A percentile compares a stretch with the other conserved stretches of the same genome.
Evolutionary conservation across 2,797 vertebrate genomes (phyloP).

Genomic region (Tenualosa ilisha): DNA sequence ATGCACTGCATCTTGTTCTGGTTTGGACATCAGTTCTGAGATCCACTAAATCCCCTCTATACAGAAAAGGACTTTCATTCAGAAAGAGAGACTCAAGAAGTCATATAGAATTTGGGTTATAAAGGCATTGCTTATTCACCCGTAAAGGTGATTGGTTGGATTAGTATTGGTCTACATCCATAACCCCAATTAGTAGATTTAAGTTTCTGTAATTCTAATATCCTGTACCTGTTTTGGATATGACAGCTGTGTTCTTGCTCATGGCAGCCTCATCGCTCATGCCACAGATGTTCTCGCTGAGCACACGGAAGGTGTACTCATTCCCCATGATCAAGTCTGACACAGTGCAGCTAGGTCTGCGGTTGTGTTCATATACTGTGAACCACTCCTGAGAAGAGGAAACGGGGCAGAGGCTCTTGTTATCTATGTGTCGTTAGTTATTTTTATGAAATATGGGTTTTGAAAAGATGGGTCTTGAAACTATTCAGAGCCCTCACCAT

Average conservation of each 20-base stretch:
- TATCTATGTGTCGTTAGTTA: background rate
- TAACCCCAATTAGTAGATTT: too few relatives aligned
- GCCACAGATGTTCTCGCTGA: conserved; percentile 87
- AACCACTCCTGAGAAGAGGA: conserved; percentile 83
- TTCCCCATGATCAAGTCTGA: conserved; percentile 92
- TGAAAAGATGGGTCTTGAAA: background rate
- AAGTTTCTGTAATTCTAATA: background rate
- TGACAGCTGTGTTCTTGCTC: conserved; percentile 84
- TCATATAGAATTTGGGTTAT: too few relatives aligned
- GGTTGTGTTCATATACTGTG: conserved; percentile 85
- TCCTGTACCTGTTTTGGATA: conserved; percentile 80
- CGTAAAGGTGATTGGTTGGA: too few relatives aligned
- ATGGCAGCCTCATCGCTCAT: conserved; percentile 77
- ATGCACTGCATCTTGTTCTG: background rate
- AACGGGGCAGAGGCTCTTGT: background rate
- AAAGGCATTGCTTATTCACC: too few relatives aligned
- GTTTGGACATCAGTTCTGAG: background rate
- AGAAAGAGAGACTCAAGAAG: too few relatives aligned
- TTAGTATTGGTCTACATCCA: too few relatives aligned
- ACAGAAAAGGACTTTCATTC: background rate
- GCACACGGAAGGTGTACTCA: conserved; percentile 84
- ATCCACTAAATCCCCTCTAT: background rate
- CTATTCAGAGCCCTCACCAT: background rate
- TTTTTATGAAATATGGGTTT: background rate
- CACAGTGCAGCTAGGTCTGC: conserved; percentile 81